These are phyloP conservation scores for Polyommatus iphigenia DNA, from an alignment of 2,888 invertebrate genomes.

Conservation along the genomic window DNA sequence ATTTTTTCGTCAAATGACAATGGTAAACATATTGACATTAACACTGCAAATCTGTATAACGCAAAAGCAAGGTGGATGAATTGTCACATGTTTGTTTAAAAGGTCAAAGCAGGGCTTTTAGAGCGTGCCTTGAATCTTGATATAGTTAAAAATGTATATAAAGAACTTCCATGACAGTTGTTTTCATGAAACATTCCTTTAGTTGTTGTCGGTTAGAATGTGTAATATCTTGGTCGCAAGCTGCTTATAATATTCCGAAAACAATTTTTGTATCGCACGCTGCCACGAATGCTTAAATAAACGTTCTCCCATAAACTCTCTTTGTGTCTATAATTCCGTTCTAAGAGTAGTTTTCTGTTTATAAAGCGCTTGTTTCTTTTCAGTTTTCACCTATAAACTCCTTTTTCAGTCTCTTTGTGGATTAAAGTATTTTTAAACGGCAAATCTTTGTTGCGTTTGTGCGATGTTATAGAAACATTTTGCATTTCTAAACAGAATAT, in stretches of 20 bases:
- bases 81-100: no score
- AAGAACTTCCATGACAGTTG: not conserved
- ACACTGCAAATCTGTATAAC: no score
- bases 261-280: not conserved
- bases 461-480: not conserved
- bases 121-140: not conserved
- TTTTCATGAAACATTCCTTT: not conserved
- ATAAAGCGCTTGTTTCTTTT: not conserved
- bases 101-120: not conserved
- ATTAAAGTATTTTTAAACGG: conserved; percentile 6
- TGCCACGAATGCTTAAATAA: conserved; percentile 9
- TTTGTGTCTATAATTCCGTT: conserved; percentile 13
- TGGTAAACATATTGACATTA: no score
- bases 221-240: not conserved
- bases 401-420: not conserved
- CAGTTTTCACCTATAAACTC: conserved; percentile 9
- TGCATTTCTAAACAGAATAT: conserved; percentile 1
- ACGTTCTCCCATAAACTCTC: not conserved
- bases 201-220: not conserved
- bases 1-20: no score
- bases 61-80: no score
- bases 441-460: conserved; percentile 6
- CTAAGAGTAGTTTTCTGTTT: not conserved
- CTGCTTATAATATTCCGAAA: not conserved
- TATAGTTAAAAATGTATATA: not conserved